Evolutionary conservation across 2,113 vertebrate species (phyloP).

Genomic region (Theristicus caerulescens): DNA sequence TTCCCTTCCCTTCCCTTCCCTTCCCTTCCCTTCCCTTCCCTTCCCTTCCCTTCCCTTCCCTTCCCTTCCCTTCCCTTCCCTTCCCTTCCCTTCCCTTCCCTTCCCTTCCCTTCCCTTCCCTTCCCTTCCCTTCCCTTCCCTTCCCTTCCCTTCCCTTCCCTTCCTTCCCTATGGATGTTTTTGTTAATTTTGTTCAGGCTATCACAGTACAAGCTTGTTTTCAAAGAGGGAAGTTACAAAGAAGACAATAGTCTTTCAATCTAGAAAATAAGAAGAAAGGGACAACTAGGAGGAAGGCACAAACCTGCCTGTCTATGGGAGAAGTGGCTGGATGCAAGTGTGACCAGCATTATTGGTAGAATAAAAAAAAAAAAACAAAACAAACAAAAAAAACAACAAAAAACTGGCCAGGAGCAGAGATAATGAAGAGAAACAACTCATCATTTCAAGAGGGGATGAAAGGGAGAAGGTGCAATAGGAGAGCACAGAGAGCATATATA

Average conservation of each 20-base stretch:
- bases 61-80: too few relatives aligned
- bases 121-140: too few relatives aligned
- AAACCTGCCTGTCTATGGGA: not conserved
- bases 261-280: not conserved
- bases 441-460: not conserved
- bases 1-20: not conserved
- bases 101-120: too few relatives aligned
- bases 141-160: not conserved
- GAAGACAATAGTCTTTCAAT: not conserved
- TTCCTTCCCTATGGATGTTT: not conserved
- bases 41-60: too few relatives aligned
- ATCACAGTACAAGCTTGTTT: not conserved
- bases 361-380: not conserved
- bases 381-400: too few relatives aligned
- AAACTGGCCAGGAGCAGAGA: not conserved
- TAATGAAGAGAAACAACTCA: not conserved
- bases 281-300: not conserved
- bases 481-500: too few relatives aligned
- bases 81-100: not conserved
- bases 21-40: too few relatives aligned
- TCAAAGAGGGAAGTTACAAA: not conserved
- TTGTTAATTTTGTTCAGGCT: not conserved
- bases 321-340: not conserved
- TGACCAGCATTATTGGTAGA: not conserved
- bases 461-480: not conserved